A percentile compares a stretch with the other conserved stretches of the same genome.
Evolutionary conservation across 1,140 invertebrate genomes (phyloP).

Genomic region (Thaumatotibia leucotreta): DNA sequence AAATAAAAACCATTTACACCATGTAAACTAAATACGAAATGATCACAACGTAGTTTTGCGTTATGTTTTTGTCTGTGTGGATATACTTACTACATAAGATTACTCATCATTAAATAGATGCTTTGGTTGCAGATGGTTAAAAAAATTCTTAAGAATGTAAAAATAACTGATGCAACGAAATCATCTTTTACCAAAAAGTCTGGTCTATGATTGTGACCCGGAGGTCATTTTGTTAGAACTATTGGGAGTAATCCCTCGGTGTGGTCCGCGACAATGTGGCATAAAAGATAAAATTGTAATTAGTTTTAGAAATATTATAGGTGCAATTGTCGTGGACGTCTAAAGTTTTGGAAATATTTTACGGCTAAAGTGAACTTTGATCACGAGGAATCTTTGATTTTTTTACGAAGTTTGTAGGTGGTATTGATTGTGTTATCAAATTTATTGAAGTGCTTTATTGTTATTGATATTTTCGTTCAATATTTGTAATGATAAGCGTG

Average conservation of each 20-base stretch:
- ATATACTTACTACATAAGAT: no score
- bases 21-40: no score
- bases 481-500: not conserved
- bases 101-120: no score
- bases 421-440: not conserved
- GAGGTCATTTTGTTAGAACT: not conserved
- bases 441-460: not conserved
- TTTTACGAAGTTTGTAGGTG: not conserved
- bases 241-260: not conserved
- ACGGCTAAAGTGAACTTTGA: not conserved
- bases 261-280: not conserved
- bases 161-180: no score
- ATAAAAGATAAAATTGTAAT: not conserved
- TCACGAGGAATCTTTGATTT: not conserved
- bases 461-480: not conserved
- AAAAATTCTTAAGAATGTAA: no score
- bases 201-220: not conserved
- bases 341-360: slow-evolving; percentile 20
- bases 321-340: not conserved
- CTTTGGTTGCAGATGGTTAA: no score
- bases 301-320: slow-evolving; percentile 1
- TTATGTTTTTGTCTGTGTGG: no score
- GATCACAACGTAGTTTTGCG: no score
- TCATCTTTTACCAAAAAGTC: no score
- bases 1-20: not conserved